These are phyloP conservation scores for Neogale vison DNA, from an alignment of 2,113 vertebrate species.

Conservation along the genomic window DNA sequence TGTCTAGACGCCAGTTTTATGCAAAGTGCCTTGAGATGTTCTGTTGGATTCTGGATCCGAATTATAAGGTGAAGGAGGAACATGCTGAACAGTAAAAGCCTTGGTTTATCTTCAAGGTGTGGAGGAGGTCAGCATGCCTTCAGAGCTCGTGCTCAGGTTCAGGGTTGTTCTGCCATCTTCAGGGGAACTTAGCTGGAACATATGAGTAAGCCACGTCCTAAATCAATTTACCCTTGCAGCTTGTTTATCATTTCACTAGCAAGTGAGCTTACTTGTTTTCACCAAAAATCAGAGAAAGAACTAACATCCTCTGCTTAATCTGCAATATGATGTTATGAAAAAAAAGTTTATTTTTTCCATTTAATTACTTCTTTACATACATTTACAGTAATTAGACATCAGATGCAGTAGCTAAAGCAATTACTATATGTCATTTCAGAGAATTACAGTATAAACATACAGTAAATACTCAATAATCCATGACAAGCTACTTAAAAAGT, in stretches of 20 bases:
- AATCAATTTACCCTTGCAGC: neutral
- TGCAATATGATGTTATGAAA: slow-evolving; percentile 48
- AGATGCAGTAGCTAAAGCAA: slow-evolving; percentile 71
- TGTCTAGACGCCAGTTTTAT: neutral
- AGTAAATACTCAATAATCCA: slow-evolving; percentile 81
- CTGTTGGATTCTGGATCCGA: neutral
- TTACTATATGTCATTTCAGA: slow-evolving; percentile 77
- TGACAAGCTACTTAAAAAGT: slow-evolving; percentile 75
- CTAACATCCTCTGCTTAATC: slow-evolving; percentile 53
- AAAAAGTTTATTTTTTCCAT: slow-evolving; percentile 60
- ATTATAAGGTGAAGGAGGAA: neutral
- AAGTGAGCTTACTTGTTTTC: neutral
- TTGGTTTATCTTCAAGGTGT: neutral
- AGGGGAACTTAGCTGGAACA: neutral
- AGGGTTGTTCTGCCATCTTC: neutral
- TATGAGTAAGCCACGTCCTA: neutral
- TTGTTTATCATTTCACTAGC: neutral
- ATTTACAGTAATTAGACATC: slow-evolving; percentile 76
- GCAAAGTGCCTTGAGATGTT: neutral
- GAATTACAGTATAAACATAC: slow-evolving; percentile 79
- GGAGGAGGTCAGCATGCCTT: neutral
- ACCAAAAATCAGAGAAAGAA: slow-evolving; percentile 44
- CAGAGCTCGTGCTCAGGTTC: neutral
- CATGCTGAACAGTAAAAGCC: neutral
- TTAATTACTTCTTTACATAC: slow-evolving; percentile 76